Evolutionary conservation across 2,888 invertebrate species (phyloP).

Genomic region (Drosophila kuntzei): DNA sequence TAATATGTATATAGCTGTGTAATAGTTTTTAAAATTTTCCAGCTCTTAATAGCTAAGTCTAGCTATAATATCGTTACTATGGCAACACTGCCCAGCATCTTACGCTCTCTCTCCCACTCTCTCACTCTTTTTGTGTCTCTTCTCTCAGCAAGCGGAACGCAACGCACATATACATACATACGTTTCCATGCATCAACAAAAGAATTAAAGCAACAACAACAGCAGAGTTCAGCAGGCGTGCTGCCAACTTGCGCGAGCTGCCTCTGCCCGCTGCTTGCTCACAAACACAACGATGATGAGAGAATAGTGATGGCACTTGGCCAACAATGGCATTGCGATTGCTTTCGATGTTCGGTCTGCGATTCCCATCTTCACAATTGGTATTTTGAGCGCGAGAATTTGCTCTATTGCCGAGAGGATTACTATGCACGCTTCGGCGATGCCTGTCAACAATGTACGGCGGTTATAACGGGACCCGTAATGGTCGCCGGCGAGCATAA

Average conservation of each 20-base stretch:
- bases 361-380: constrained; percentile 93
- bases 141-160: constrained; percentile 41
- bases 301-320: constrained; percentile 93
- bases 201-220: constrained; percentile 40
- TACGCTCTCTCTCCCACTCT: constrained; percentile 22
- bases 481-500: constrained; percentile 98
- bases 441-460: constrained; percentile 94
- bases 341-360: constrained; percentile 97
- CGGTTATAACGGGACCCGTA: constrained; percentile 90
- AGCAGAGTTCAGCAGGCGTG: constrained; percentile 7
- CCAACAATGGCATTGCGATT: constrained; percentile 95
- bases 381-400: constrained; percentile 97
- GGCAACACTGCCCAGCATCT: constrained; percentile 17
- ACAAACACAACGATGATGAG: constrained; percentile 66
- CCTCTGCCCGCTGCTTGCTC: constrained; percentile 52
- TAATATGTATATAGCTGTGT: too few relatives aligned
- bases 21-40: too few relatives aligned
- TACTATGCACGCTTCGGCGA: constrained; percentile 95
- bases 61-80: background rate
- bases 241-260: constrained; percentile 62
- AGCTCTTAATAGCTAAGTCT: too few relatives aligned
- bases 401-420: constrained; percentile 95
- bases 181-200: constrained; percentile 56
- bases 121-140: constrained; percentile 20
- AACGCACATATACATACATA: constrained; percentile 18